Evolutionary conservation across 2,797 vertebrate species (phyloP), one percentile per base, ranked within the genome.

Genomic region (Sitta carolinensis): DNA sequence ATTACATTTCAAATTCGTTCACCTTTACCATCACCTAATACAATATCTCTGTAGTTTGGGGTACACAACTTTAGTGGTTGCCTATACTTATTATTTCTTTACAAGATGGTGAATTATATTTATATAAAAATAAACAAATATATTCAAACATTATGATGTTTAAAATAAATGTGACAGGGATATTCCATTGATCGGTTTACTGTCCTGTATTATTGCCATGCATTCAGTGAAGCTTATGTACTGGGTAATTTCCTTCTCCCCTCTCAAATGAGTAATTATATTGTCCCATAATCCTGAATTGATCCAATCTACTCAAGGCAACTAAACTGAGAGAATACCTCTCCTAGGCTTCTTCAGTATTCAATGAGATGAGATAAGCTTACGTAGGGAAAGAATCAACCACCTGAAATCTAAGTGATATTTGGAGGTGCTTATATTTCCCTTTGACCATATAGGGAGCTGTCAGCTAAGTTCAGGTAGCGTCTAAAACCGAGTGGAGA

Each of bases 311-410:
- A 68, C 34, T 47, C 70, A 64, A 87, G 54, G 38, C 19, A 82
- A 54, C 51, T 76, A 75, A 81, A 19, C 15, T 42, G 43, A 75
- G 22, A 70, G 4, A 73, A 54, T 58, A 43, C 10, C 10, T 84
- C 36, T 78, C 34, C 34, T 30, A 58, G 47, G 7, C 7, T 54
- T 59, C 57, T 78, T 82, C 78, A 36, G 34, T 45, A 50, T 34
- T 66, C 27, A 51, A 1, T 68, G 64, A 84, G 34, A 72, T 10
- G 10, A 78, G 15, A 69, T 26, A 86, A 77, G 45, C 10, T 94
- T 34, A 77, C 0, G 0, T 5, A 34, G 45, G 80, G 45, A 87
- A 85, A 2, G 2, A 63, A 83, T 66, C 27, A 69, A 10, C 3
- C 32, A 66, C 30, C 9, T 66, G 58, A 87, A 85, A 76, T 62